Evolutionary conservation across 2,888 invertebrate species (phyloP).

Genomic region (Pristionchus japonicus): DNA sequence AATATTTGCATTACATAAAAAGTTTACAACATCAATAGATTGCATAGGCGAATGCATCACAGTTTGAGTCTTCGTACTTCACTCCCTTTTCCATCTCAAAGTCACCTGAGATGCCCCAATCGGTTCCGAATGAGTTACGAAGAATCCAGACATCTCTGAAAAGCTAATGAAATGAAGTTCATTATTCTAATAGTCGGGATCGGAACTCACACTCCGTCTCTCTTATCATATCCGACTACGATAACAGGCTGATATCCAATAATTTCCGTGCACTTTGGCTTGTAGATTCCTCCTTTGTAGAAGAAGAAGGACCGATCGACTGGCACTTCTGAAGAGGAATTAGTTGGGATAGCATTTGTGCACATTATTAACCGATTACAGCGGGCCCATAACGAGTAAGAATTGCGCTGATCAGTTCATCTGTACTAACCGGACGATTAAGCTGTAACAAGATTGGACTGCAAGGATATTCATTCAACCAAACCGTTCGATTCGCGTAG

Average conservation of each 20-base stretch:
- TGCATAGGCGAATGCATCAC: not conserved
- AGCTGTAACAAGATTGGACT: too few relatives aligned
- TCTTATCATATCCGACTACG: not conserved
- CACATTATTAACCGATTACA: too few relatives aligned
- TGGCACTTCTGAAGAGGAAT: not conserved
- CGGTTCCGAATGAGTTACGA: slow-evolving; percentile 22
- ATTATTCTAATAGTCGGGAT: not conserved
- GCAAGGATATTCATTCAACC: too few relatives aligned
- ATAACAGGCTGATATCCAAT: slow-evolving; percentile 23
- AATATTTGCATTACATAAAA: not conserved
- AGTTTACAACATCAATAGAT: not conserved
- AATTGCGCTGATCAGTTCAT: too few relatives aligned
- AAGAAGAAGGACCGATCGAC: slow-evolving; percentile 16
- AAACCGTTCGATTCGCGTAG: too few relatives aligned
- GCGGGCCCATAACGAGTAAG: too few relatives aligned
- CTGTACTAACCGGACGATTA: too few relatives aligned
- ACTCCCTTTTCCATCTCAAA: slow-evolving; percentile 1
- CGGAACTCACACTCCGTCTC: not conserved
- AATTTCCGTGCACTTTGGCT: not conserved
- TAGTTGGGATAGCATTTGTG: too few relatives aligned
- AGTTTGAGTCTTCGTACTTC: not conserved
- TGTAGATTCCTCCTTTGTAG: slow-evolving; percentile 5
- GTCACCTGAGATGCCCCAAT: not conserved
- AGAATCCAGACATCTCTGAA: slow-evolving; percentile 27
- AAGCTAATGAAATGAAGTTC: not conserved